Evolutionary conservation across 2,888 invertebrate genomes (phyloP), one percentile per base, ranked within the genome.

Genomic region (Pachydiplax longipennis): DNA sequence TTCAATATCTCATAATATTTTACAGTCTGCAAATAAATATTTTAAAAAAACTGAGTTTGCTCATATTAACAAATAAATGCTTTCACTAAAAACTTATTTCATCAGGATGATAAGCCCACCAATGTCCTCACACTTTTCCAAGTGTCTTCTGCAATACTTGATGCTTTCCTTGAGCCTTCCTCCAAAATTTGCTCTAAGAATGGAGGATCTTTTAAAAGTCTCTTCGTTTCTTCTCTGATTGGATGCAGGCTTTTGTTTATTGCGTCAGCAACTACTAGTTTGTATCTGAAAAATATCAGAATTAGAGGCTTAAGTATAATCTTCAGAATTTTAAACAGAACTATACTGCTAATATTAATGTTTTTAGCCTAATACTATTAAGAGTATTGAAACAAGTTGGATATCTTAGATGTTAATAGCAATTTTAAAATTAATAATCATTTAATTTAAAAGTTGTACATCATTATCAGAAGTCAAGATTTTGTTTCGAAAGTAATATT

Each of bases 181-280:
- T 95, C 94, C 90, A 98, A 94, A 91, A 97, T 94, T 90, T 95
- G 93, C n/a, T 95, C 93, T 91, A 98, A 94, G 94, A 97, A 96
- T 35, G 94, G 94, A 83, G 95, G 95, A 91, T 97, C 96, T 80
- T 94, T 93, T 91, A 96, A 93, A 92, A 97, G 95, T 91, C 95
- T 93, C 2, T 94, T 92, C 91, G 96, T 95, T 93, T 95, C 94
- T 87, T 94, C 93, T 92, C 96, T 95, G 92, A 98, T 97, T 3
- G 98, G 98, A 80, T 94, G 94, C 44, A 98, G 93, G 93, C 96
- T 95, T 92, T 96, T 96, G 53, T 96, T 95, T 0, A 98, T 93
- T n/a, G 95, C 95, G 91, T 97, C 97, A 0, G 97, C 96, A 2
- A 98, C 95, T 0, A 95, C 93, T 12, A 95, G 92, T 94, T 98